Evolutionary conservation across 2,888 invertebrate species (phyloP), one percentile per base, ranked within the genome.

Genomic region (Camptogramma bilineatum): DNA sequence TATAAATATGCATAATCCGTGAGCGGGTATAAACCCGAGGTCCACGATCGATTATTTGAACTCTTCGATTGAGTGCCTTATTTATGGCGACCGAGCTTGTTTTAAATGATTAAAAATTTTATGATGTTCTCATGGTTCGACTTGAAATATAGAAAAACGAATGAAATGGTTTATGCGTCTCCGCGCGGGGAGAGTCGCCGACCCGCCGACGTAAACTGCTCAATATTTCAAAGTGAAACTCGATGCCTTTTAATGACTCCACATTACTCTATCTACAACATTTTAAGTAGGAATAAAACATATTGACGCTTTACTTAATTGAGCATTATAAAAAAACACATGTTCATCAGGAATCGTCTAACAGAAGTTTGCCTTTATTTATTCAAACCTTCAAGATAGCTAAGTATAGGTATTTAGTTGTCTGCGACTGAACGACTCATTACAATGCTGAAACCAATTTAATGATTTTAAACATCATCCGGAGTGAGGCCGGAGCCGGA

Each of bases 71-170:
- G 73, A 73, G 69, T 66, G 73, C 67, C 68, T 73, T 73, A 71
- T 73, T 73, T 73, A 73, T 73, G 69, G 68, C 69, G 69, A 73
- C 69, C 62, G 65, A 71, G 73, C 73, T 71, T 73, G 73, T 73
- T 73, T 73, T 69, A 70, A 73, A 73, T 73, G 68, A 73, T 74
- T 72, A 71, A 71, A 73, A 67, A 68, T 73, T 73, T 73, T 72
- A 71, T 65, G 69, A 70, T 66, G 67, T 72, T 73, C 70, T 71
- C 71, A 71, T 63, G 52, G 47, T 67, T 71, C 66, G 61, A 63
- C 54, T 70, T 58, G 71, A 71, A 71, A 70, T 70, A 73, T 73
- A 68, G 69, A 68, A 69, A 70, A 70, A 66, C 56, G 69, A 68
- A 69, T 66, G 65, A 69, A 70, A 70, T 70, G 65, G 63, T 73